Evolutionary conservation across 2,113 vertebrate species (phyloP).

Genomic region (Paralichthys olivaceus): DNA sequence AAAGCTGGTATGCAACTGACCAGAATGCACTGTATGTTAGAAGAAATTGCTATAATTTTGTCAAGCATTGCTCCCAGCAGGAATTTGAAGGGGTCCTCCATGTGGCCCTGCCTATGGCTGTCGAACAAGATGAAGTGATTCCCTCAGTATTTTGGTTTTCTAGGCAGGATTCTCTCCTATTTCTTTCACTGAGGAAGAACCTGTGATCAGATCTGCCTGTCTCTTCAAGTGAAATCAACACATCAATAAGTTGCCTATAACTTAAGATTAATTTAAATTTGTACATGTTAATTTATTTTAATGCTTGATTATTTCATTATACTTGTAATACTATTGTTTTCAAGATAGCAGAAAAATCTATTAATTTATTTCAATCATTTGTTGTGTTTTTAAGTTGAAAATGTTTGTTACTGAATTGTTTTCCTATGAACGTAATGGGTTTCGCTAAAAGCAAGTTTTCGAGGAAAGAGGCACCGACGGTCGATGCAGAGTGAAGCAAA

Average conservation of each 20-base stretch:
- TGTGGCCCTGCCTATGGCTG: conserved; percentile 34
- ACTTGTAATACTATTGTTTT: conserved; percentile 44
- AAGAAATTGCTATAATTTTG: conserved; percentile 44
- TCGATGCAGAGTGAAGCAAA: conserved; percentile 53
- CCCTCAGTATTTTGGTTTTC: conserved; percentile 55
- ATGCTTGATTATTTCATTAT: conserved; percentile 71
- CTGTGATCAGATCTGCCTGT: conserved; percentile 71
- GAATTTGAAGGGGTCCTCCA: conserved; percentile 39
- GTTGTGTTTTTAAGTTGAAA: conserved; percentile 48
- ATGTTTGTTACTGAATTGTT: conserved; percentile 70
- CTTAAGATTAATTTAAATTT: conserved; percentile 81
- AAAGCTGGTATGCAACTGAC: conserved; percentile 66
- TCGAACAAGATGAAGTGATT: conserved; percentile 58
- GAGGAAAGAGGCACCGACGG: conserved; percentile 27
- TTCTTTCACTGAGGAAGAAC: conserved; percentile 49
- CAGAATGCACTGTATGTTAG: conserved; percentile 77
- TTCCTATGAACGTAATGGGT: conserved; percentile 31
- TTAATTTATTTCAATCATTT: conserved; percentile 76
- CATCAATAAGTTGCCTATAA: conserved; percentile 75
- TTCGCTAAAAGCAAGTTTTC: conserved; percentile 46
- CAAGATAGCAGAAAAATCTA: conserved; percentile 56
- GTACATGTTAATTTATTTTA: conserved; percentile 85
- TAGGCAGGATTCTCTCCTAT: conserved; percentile 45
- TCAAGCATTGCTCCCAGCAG: conserved; percentile 41
- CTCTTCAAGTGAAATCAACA: conserved; percentile 65